Percentiles rank a stretch among this genome's conserved stretches.
These are phyloP conservation scores for Bursaphelenchus okinawaensis DNA, from an alignment of 2,888 invertebrate species.

Conservation along the genomic window DNA sequence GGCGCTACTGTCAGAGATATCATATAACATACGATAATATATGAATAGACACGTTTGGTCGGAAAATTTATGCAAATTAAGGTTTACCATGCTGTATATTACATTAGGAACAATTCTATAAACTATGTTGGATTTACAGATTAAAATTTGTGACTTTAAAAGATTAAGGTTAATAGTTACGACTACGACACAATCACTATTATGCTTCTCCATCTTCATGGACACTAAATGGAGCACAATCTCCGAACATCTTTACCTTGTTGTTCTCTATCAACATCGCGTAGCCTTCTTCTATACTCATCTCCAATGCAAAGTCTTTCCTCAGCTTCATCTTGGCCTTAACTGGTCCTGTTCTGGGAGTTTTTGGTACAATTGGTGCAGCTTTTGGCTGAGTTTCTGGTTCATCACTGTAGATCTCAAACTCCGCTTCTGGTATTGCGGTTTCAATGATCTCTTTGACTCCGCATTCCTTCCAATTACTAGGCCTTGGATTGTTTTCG, in stretches of 20 bases:
- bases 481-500: neutral
- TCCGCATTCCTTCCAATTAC: conserved; percentile 6
- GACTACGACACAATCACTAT: too few species aligned
- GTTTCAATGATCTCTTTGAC: conserved; percentile 2
- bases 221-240: too few species aligned
- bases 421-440: conserved; percentile 8
- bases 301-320: conserved; percentile 16
- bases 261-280: conserved; percentile 1
- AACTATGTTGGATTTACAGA: too few species aligned
- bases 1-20: too few species aligned
- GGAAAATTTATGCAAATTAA: too few species aligned
- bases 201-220: too few species aligned
- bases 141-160: too few species aligned
- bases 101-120: too few species aligned
- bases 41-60: too few species aligned
- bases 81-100: too few species aligned
- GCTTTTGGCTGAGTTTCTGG: neutral
- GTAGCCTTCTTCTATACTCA: conserved; percentile 21
- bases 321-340: conserved; percentile 10
- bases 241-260: neutral
- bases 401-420: conserved; percentile 9
- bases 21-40: too few species aligned
- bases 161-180: too few species aligned
- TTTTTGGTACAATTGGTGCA: neutral
- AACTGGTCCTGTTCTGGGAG: neutral